Evolutionary conservation across 2,113 vertebrate genomes (phyloP).

Genomic region (Chunga burmeisteri): DNA sequence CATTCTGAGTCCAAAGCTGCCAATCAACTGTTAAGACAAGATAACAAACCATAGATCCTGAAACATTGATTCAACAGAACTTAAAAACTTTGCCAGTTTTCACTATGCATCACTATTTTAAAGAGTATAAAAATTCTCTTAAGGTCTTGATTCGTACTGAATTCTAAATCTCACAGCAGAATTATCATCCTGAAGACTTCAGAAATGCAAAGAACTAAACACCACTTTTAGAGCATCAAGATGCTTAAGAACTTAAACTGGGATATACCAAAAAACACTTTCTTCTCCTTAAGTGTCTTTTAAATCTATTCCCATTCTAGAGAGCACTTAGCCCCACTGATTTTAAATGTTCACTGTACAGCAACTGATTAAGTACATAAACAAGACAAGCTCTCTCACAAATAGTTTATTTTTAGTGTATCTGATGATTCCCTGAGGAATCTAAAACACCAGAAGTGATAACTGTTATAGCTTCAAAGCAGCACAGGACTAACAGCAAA

Average conservation of each 20-base stretch:
- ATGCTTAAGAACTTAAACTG: background rate
- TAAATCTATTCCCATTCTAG: background rate
- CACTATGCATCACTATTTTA: background rate
- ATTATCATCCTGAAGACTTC: background rate
- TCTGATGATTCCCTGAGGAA: background rate
- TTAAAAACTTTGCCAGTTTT: background rate
- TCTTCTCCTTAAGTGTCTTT: background rate
- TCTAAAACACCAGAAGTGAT: background rate
- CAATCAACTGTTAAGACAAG: background rate
- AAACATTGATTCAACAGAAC: background rate
- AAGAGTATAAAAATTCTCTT: background rate
- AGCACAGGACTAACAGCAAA: background rate
- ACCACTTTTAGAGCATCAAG: background rate
- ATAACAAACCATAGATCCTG: background rate
- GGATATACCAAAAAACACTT: background rate
- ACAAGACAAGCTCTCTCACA: background rate
- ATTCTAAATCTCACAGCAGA: background rate
- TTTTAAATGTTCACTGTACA: background rate
- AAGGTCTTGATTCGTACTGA: background rate
- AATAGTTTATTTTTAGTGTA: background rate
- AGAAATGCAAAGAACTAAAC: background rate
- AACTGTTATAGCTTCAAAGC: background rate
- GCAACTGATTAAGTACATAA: background rate
- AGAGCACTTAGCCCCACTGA: background rate
- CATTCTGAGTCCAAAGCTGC: background rate